Evolutionary conservation across 2,113 vertebrate genomes (phyloP), one percentile per base, ranked within the genome.

Genomic region (Tapirus terrestris): DNA sequence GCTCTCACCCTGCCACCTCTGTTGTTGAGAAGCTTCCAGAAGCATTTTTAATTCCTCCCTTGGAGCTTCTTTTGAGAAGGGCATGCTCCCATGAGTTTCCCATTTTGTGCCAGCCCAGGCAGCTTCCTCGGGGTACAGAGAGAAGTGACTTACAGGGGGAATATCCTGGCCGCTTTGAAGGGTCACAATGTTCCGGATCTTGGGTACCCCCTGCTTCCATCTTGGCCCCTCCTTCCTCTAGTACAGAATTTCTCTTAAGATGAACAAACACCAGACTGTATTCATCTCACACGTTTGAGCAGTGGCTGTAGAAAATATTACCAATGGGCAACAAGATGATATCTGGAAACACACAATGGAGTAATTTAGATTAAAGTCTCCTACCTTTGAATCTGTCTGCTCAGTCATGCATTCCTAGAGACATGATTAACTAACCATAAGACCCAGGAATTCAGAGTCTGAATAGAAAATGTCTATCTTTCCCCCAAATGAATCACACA

Each of bases 401-500:
- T 95, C 97, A 84, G 81, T 85, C 95, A 61, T 77, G 93, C 95
- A 80, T 93, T 97, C 61, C 83, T 90, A 58, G 18, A 96, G 83
- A 92, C 68, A 68, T 96, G 95, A 97, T 92, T 97, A 92, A 97
- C 73, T 97, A 95, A 94, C 86, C 87, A 61, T 68, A 90, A 90
- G 75, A 83, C 76, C 75, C 61, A 94, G 72, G 90, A 95, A 97
- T 88, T 97, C 91, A 81, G 45, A 81, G 80, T 77, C 92, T 86
- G 77, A 95, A 95, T 82, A 92, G 90, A 96, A 96, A 98, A 96
- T 92, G 94, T 97, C 97, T 97, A 63, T 96, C 96, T 65, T 96
- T 63, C 80, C 89, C 98, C 96, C 97, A 96, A 79, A 96, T 97
- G 97, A 97, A 97, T 98, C 97, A 98, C 97, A 97, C 90, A 97